phyloP scores from a whole-genome alignment of 2,797 vertebrate genomes.

The Danionella dracula region DNA sequence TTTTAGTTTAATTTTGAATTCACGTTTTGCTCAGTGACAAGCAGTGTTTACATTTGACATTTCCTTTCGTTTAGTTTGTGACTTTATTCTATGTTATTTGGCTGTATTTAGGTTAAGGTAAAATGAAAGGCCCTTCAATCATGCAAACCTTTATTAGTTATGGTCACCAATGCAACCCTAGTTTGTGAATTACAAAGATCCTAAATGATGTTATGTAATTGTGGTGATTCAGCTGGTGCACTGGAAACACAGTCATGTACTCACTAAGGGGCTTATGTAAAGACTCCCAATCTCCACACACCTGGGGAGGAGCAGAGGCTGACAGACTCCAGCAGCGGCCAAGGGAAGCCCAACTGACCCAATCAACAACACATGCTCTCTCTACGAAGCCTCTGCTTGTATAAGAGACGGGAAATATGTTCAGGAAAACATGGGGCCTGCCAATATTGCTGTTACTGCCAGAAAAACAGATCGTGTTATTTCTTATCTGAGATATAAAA shows the following conservation, averaged over 20 bases:
- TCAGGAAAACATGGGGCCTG: not conserved
- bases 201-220: constrained; percentile 33
- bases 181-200: constrained; percentile 5
- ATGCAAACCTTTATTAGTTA: not conserved
- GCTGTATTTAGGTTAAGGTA: too few relatives aligned
- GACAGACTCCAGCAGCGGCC: constrained; percentile 16
- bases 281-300: constrained; percentile 24
- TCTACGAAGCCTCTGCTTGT: not conserved
- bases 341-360: not conserved
- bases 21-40: too few relatives aligned
- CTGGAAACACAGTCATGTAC: constrained; percentile 29
- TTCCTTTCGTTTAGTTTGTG: too few relatives aligned
- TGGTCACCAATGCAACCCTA: not conserved
- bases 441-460: not conserved
- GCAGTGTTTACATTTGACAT: too few relatives aligned
- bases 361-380: constrained; percentile 13
- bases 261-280: constrained; percentile 37
- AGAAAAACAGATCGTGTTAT: not conserved
- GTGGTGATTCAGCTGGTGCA: constrained; percentile 38
- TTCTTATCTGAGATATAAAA: not conserved
- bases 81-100: too few relatives aligned
- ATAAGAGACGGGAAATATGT: not conserved
- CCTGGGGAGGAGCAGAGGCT: constrained; percentile 1
- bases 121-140: too few relatives aligned
- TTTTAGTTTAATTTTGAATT: too few relatives aligned